These are phyloP conservation scores for Manis javanica DNA, from an alignment of 2,797 vertebrate genomes.

Conservation along the genomic window DNA sequence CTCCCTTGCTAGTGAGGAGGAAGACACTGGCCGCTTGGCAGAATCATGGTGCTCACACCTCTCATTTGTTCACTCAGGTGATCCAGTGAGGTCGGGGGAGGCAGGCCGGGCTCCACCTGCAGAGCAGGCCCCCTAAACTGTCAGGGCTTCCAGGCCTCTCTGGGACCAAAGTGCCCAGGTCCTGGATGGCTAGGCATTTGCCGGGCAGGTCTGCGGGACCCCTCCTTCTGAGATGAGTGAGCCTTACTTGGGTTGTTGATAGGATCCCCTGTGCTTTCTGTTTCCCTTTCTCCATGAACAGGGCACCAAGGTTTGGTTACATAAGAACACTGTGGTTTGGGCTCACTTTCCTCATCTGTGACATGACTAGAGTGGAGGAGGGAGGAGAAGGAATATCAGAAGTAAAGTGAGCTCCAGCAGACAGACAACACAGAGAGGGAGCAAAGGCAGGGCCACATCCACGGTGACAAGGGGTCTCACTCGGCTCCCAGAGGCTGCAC, in stretches of 20 bases:
- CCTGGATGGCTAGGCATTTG: background rate
- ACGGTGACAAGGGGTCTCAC: background rate
- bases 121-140: background rate
- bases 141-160: background rate
- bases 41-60: background rate
- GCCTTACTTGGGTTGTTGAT: background rate
- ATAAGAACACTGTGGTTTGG: too few relatives aligned
- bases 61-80: background rate
- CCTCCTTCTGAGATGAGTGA: background rate
- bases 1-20: background rate
- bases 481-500: background rate
- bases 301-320: fast-evolving
- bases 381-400: background rate
- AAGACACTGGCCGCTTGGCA: background rate
- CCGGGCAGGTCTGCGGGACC: background rate
- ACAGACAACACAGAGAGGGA: background rate
- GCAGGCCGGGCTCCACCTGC: background rate
- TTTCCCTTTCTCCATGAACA: background rate
- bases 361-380: background rate
- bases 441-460: background rate
- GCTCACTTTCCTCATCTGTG: background rate
- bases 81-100: background rate
- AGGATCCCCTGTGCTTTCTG: background rate
- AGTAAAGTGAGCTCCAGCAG: background rate
- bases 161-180: background rate